These are phyloP conservation scores for Trichosurus vulpecula DNA, from an alignment of 2,797 vertebrate genomes.

Conservation along the genomic window DNA sequence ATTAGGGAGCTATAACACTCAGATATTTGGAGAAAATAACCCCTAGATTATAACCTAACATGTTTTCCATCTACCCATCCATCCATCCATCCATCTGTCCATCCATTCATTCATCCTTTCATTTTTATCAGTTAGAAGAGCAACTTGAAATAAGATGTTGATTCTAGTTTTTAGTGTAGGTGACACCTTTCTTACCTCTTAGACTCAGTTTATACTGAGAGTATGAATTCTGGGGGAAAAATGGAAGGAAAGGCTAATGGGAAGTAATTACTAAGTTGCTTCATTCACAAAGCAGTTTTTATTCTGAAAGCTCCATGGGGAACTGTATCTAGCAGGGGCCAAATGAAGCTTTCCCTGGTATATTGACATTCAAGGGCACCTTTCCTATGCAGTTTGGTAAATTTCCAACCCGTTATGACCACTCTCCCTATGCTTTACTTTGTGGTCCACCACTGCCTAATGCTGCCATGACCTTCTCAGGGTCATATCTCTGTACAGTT, in stretches of 20 bases:
- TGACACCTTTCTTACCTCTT: neutral
- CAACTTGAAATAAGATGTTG: conserved; percentile 57
- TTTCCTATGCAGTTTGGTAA: neutral
- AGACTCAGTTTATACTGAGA: neutral
- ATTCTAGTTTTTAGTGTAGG: conserved; percentile 35
- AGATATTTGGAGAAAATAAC: neutral
- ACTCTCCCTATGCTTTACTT: neutral
- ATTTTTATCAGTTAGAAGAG: neutral
- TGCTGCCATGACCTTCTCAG: neutral
- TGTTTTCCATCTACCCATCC: neutral
- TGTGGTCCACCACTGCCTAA: neutral
- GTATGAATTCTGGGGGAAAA: neutral
- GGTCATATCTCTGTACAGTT: neutral
- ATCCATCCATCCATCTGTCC: too few species aligned
- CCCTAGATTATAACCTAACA: neutral
- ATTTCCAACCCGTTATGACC: neutral
- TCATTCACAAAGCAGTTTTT: neutral
- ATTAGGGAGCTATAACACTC: neutral
- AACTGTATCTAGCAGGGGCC: neutral
- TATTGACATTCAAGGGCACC: neutral
- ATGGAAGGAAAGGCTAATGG: neutral
- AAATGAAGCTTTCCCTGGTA: neutral
- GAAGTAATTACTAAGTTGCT: neutral
- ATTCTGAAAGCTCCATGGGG: neutral
- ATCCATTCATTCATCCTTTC: neutral